A percentile compares a stretch with the other conserved stretches of the same genome.
phyloP scores from a whole-genome alignment of 2,888 invertebrate genomes.

The Synanthedon andrenaeformis region DNA sequence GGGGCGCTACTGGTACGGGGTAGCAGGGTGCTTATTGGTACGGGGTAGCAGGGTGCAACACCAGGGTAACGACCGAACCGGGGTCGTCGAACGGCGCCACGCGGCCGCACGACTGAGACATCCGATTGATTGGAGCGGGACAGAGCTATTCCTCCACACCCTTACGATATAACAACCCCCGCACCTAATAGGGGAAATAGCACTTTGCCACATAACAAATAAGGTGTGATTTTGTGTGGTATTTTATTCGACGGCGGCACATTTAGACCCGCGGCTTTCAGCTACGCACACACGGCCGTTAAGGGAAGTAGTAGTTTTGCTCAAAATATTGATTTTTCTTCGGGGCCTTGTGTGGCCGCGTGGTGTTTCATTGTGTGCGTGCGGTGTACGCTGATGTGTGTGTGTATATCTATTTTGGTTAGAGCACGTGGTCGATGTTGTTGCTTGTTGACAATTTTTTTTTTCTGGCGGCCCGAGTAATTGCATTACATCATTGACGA shows the following conservation, averaged over 20 bases:
- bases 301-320: constrained; percentile 69
- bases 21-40: constrained; percentile 24
- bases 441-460: constrained; percentile 67
- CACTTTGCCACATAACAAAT: constrained; percentile 41
- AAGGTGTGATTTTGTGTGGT: constrained; percentile 43
- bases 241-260: constrained; percentile 19
- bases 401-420: constrained; percentile 56
- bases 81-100: constrained; percentile 65
- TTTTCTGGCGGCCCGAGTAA: constrained; percentile 53
- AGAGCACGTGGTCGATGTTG: constrained; percentile 64
- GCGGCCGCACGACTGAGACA: constrained; percentile 55
- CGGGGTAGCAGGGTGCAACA: constrained; percentile 67
- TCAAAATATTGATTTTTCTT: constrained; percentile 71
- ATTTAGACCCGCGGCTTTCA: constrained; percentile 23
- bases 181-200: constrained; percentile 33
- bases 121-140: constrained; percentile 67
- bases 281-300: constrained; percentile 48
- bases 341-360: constrained; percentile 43
- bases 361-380: constrained; percentile 21
- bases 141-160: constrained; percentile 44
- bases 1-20: constrained; percentile 31
- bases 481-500: constrained; percentile 45
- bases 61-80: constrained; percentile 62
- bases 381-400: constrained; percentile 20
- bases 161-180: constrained; percentile 55